phyloP scores from a whole-genome alignment of 2,797 vertebrate species.

The Coregonus sp. region DNA sequence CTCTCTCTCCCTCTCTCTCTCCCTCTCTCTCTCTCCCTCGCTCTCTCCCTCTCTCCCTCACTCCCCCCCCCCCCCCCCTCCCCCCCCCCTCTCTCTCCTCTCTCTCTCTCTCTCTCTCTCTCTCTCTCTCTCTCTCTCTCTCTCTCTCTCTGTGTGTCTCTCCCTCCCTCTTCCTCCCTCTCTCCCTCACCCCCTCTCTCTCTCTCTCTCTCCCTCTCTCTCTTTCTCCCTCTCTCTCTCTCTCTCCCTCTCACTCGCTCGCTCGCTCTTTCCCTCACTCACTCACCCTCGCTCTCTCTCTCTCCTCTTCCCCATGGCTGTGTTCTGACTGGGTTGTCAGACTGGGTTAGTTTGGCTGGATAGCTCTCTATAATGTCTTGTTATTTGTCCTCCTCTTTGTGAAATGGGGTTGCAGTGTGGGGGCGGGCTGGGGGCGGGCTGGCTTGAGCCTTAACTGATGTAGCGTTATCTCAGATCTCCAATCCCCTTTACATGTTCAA shows the following conservation, averaged over 20 bases:
- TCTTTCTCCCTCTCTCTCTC: too few relatives aligned
- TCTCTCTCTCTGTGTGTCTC: neutral
- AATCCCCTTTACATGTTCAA: constrained; percentile 8
- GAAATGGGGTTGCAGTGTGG: constrained; percentile 17
- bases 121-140: too few relatives aligned
- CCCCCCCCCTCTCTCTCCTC: too few relatives aligned
- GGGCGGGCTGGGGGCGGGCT: constrained; percentile 21
- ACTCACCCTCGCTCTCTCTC: too few relatives aligned
- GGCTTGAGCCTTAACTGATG: constrained; percentile 8
- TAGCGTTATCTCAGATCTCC: constrained; percentile 10
- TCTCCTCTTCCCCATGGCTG: constrained; percentile 26
- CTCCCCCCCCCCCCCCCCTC: too few relatives aligned
- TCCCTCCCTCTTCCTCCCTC: neutral
- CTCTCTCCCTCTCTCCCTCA: too few relatives aligned
- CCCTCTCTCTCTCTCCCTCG: too few relatives aligned
- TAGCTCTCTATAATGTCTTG: constrained; percentile 52
- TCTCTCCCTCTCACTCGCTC: too few relatives aligned
- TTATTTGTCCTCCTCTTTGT: constrained; percentile 30
- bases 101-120: too few relatives aligned
- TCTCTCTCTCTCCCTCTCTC: neutral
- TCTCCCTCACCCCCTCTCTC: neutral
- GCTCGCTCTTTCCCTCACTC: too few relatives aligned
- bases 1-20: too few relatives aligned
- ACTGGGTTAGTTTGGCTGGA: constrained; percentile 47
- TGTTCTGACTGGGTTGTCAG: constrained; percentile 49